Percentiles rank a stretch among this genome's conserved stretches.
phyloP scores from a whole-genome alignment of 1,140 invertebrate species.

The Drosophila obscura region DNA sequence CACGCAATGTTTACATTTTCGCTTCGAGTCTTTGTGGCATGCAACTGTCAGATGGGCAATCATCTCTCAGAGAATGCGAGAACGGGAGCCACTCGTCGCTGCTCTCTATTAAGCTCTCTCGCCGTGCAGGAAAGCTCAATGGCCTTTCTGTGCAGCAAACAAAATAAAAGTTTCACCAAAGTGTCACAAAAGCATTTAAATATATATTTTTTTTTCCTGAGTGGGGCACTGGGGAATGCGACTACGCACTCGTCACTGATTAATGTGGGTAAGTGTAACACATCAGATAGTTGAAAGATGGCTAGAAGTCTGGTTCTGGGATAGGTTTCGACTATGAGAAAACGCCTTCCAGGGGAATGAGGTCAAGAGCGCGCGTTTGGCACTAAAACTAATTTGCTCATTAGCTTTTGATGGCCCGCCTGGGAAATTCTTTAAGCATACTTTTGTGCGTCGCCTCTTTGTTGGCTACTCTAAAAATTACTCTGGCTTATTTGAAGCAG shows the following conservation, averaged over 20 bases:
- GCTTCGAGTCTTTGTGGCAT: conserved; percentile 47
- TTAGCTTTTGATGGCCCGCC: conserved; percentile 55
- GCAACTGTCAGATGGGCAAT: conserved; percentile 68
- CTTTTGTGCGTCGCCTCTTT: conserved; percentile 34
- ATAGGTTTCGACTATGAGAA: conserved; percentile 4
- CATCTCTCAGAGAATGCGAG: conserved; percentile 49
- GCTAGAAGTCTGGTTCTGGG: neutral
- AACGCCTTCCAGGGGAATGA: conserved; percentile 27
- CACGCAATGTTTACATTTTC: conserved; percentile 78
- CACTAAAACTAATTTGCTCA: conserved; percentile 58
- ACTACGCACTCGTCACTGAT: conserved; percentile 39
- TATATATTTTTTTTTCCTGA: conserved; percentile 28
- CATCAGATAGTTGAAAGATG: conserved; percentile 10
- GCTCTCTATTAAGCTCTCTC: conserved; percentile 22
- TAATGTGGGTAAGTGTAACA: conserved; percentile 24
- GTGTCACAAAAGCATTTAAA: conserved; percentile 55
- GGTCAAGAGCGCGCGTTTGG: conserved; percentile 69
- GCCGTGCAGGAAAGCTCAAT: conserved; percentile 61
- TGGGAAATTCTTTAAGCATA: conserved; percentile 53
- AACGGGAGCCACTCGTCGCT: conserved; percentile 4
- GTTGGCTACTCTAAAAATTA: conserved; percentile 32
- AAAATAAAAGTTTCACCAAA: conserved; percentile 51
- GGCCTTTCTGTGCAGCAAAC: conserved; percentile 52
- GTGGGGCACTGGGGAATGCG: neutral
- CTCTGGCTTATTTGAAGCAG: neutral